These are phyloP conservation scores for Aphidius gifuensis DNA, from an alignment of 1,140 invertebrate genomes.

Conservation along the genomic window DNA sequence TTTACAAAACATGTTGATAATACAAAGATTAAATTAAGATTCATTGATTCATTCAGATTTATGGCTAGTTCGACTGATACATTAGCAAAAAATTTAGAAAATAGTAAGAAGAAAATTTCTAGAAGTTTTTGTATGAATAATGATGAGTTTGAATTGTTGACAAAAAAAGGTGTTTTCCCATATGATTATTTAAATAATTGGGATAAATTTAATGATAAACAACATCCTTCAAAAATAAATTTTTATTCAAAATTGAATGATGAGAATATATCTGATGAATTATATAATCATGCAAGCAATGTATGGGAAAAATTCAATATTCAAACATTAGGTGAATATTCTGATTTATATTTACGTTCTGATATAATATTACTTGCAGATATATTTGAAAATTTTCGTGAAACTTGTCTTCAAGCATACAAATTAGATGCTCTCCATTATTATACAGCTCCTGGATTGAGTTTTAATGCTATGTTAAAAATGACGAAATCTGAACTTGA, in stretches of 20 bases:
- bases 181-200: constrained; percentile 41
- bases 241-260: constrained; percentile 46
- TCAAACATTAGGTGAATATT: constrained; percentile 4
- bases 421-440: too few relatives aligned
- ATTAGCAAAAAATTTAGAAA: constrained; percentile 26
- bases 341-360: not conserved
- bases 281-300: not conserved
- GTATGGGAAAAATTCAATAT: not conserved
- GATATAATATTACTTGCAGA: constrained; percentile 20
- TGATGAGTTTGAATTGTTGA: constrained; percentile 25
- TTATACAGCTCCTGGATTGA: too few relatives aligned
- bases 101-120: constrained; percentile 23
- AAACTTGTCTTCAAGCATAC: too few relatives aligned
- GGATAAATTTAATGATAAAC: constrained; percentile 35
- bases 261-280: constrained; percentile 29
- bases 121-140: constrained; percentile 11
- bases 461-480: too few relatives aligned
- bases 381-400: constrained; percentile 8
- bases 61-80: constrained; percentile 12
- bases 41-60: constrained; percentile 34
- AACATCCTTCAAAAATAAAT: constrained; percentile 38
- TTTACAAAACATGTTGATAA: constrained; percentile 27
- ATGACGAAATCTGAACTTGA: too few relatives aligned
- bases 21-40: constrained; percentile 27
- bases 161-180: constrained; percentile 32